phyloP scores from a whole-genome alignment of 2,797 vertebrate genomes.

The Parambassis ranga region DNA sequence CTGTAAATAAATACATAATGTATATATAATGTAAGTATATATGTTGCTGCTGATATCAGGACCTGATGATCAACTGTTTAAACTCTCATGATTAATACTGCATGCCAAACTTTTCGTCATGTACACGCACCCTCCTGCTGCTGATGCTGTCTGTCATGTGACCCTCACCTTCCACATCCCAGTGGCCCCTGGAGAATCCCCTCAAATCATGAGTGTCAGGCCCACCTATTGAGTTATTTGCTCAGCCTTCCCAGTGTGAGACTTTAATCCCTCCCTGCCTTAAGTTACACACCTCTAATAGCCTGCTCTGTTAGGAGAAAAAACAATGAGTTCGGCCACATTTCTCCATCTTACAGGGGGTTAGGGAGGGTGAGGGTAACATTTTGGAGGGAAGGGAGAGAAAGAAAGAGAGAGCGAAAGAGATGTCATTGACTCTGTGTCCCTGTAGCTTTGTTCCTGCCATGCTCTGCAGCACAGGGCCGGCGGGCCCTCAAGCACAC shows the following conservation, averaged over 20 bases:
- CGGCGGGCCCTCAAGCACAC: conserved; percentile 53
- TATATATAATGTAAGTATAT: too few relatives aligned
- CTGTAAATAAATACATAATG: too few relatives aligned
- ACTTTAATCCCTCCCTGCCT: conserved; percentile 11
- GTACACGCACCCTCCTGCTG: neutral
- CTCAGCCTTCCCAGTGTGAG: conserved; percentile 1
- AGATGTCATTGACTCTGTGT: conserved; percentile 73
- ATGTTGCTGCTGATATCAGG: too few relatives aligned
- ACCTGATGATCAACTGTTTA: too few relatives aligned
- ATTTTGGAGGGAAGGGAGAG: conserved; percentile 13
- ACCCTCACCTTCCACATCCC: neutral
- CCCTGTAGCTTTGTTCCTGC: conserved; percentile 74
- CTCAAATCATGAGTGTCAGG: conserved; percentile 6
- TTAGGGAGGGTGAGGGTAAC: neutral
- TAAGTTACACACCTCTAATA: neutral
- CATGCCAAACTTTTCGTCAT: too few relatives aligned
- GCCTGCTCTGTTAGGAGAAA: neutral
- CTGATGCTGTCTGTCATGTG: neutral
- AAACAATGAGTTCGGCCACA: neutral
- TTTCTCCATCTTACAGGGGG: neutral
- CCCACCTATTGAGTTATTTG: conserved; percentile 19
- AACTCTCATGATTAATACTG: too few relatives aligned
- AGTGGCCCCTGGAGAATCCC: neutral
- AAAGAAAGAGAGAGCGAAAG: conserved; percentile 46
- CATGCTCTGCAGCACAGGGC: conserved; percentile 71